These are phyloP conservation scores for Drosophila malerkotliana DNA, from an alignment of 1,140 invertebrate genomes.

Conservation along the genomic window DNA sequence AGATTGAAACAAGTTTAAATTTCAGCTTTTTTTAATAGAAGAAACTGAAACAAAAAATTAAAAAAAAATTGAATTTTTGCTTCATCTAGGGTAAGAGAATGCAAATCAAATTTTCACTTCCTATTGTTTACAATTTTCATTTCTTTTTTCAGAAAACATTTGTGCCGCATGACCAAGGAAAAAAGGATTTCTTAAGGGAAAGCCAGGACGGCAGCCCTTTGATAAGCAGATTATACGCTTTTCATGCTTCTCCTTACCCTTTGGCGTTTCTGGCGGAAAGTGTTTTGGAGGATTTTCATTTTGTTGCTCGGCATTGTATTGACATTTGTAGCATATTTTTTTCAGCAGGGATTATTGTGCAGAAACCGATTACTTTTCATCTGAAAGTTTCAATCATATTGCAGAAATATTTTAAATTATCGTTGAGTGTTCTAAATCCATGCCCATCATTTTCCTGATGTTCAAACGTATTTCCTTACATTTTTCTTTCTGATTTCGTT, in stretches of 20 bases:
- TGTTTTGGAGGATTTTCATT: conserved; percentile 44
- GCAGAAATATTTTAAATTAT: conserved; percentile 8
- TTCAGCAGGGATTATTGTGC: conserved; percentile 31
- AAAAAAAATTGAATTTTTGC: conserved; percentile 51
- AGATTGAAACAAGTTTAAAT: too few species aligned
- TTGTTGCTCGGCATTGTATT: conserved; percentile 34
- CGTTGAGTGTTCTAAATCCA: background rate
- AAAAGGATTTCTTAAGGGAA: background rate
- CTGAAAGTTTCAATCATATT: background rate
- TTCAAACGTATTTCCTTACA: conserved; percentile 18
- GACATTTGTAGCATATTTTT: conserved; percentile 68
- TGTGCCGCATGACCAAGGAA: background rate
- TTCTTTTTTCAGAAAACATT: conserved; percentile 45
- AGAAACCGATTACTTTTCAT: background rate
- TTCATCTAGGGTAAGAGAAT: conserved; percentile 51
- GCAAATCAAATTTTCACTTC: conserved; percentile 70
- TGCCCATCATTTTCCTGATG: background rate
- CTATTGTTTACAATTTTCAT: conserved; percentile 54
- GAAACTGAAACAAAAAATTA: background rate
- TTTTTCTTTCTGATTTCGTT: conserved; percentile 10
- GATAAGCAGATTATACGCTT: conserved; percentile 75
- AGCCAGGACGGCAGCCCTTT: conserved; percentile 43
- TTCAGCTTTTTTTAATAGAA: too few species aligned
- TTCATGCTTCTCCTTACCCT: conserved; percentile 37
- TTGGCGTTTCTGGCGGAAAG: conserved; percentile 11